phyloP scores from a whole-genome alignment of 2,888 invertebrate genomes.

The Nemotelus pantherinus region DNA sequence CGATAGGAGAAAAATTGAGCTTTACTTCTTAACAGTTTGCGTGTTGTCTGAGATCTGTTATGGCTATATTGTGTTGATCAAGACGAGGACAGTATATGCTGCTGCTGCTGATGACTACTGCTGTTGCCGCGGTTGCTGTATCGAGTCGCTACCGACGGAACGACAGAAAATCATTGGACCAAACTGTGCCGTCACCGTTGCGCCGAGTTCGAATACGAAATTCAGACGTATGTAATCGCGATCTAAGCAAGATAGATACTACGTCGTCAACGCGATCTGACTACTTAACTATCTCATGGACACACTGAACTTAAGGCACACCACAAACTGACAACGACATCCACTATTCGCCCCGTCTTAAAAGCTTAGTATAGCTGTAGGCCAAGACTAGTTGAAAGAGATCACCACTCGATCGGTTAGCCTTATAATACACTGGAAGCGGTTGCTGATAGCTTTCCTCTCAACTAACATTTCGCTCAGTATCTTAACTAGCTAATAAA shows the following conservation, averaged over 20 bases:
- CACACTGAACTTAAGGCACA: neutral
- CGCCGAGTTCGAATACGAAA: neutral
- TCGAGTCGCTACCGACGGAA: neutral
- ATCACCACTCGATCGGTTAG: neutral
- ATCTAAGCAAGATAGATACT: slow-evolving; percentile 4
- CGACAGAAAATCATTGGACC: slow-evolving; percentile 30
- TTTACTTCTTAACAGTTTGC: slow-evolving; percentile 43
- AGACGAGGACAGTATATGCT: slow-evolving; percentile 31
- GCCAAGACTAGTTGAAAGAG: neutral
- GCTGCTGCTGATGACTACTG: neutral
- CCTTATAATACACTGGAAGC: neutral
- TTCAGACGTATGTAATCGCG: neutral
- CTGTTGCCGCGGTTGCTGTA: neutral
- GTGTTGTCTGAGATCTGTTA: slow-evolving; percentile 45
- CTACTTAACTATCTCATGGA: slow-evolving; percentile 6
- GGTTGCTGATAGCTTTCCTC: slow-evolving; percentile 8
- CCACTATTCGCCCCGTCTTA: neutral
- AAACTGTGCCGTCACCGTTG: slow-evolving; percentile 1
- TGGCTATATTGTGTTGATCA: slow-evolving; percentile 35
- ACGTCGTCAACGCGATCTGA: neutral
- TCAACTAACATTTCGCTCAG: neutral
- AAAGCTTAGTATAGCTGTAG: neutral
- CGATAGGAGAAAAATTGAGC: slow-evolving; percentile 11
- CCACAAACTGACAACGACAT: neutral
- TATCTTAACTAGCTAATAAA: neutral